phyloP scores from a whole-genome alignment of 2,113 vertebrate genomes.

The Anser brachyrhynchus region DNA sequence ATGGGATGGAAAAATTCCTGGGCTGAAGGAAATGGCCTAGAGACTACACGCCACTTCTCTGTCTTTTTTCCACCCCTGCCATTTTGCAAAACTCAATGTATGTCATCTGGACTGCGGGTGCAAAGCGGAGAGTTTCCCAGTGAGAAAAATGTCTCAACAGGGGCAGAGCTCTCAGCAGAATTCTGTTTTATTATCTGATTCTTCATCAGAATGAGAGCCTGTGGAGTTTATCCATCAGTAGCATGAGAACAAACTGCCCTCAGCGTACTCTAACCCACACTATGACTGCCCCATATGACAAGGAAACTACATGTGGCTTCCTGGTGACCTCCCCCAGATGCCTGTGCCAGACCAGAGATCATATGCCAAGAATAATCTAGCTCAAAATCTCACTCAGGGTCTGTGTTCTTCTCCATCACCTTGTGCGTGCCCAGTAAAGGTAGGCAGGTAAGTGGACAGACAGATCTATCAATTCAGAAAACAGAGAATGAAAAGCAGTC shows the following conservation, averaged over 20 bases:
- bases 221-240: background rate
- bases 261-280: background rate
- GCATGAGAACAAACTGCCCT: background rate
- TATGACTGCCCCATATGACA: background rate
- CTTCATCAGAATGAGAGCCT: background rate
- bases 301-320: background rate
- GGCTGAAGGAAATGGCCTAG: background rate
- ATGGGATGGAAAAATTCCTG: background rate
- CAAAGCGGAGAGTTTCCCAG: background rate
- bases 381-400: background rate
- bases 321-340: background rate
- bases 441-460: background rate
- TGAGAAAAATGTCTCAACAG: background rate
- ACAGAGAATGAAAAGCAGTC: background rate
- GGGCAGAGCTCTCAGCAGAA: background rate
- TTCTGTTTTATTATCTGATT: background rate
- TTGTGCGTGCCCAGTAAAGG: background rate
- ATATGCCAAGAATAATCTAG: background rate
- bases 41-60: background rate
- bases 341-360: background rate
- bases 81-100: background rate
- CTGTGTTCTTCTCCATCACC: background rate
- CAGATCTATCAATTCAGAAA: background rate
- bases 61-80: background rate
- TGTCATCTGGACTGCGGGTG: background rate